Conservation (phyloP, 2,797 vertebrate species). For the Cottoperca gobio region DNA sequence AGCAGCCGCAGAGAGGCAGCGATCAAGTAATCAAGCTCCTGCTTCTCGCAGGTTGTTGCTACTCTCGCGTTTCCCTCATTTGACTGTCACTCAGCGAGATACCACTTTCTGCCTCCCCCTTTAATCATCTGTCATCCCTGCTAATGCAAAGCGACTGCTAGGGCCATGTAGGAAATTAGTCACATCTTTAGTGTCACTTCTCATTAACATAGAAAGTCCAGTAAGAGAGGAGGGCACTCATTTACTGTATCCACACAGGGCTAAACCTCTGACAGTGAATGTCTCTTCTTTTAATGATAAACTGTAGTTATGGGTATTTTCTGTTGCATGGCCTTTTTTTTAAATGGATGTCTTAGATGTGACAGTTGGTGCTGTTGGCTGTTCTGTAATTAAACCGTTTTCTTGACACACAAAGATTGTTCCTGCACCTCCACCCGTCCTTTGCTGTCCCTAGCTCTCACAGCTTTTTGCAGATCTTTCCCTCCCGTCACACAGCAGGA, state of each 20-base stretch:
- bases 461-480: slow-evolving; percentile 19
- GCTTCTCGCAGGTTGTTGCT: slow-evolving; percentile 66
- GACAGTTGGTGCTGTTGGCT: slow-evolving; percentile 37
- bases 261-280: slow-evolving; percentile 21
- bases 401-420: slow-evolving; percentile 18
- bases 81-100: slow-evolving; percentile 74
- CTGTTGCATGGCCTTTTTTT: slow-evolving; percentile 2
- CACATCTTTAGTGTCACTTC: slow-evolving; percentile 82
- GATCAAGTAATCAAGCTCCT: slow-evolving; percentile 70
- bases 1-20: slow-evolving; percentile 50
- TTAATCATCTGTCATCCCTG: slow-evolving; percentile 71
- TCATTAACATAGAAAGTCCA: slow-evolving; percentile 73
- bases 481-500: slow-evolving; percentile 47
- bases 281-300: slow-evolving; percentile 12
- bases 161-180: slow-evolving; percentile 77
- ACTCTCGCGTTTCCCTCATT: slow-evolving; percentile 63
- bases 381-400: slow-evolving; percentile 58
- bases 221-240: slow-evolving; percentile 51
- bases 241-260: slow-evolving; percentile 49
- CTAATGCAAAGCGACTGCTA: slow-evolving; percentile 80
- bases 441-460: slow-evolving; percentile 4
- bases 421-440: slow-evolving; percentile 3
- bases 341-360: slow-evolving; percentile 23
- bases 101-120: slow-evolving; percentile 59
- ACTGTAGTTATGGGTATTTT: slow-evolving; percentile 11